Evolutionary conservation across 2,113 vertebrate genomes (phyloP).

Genomic region (Eulacestoma nigropectus): DNA sequence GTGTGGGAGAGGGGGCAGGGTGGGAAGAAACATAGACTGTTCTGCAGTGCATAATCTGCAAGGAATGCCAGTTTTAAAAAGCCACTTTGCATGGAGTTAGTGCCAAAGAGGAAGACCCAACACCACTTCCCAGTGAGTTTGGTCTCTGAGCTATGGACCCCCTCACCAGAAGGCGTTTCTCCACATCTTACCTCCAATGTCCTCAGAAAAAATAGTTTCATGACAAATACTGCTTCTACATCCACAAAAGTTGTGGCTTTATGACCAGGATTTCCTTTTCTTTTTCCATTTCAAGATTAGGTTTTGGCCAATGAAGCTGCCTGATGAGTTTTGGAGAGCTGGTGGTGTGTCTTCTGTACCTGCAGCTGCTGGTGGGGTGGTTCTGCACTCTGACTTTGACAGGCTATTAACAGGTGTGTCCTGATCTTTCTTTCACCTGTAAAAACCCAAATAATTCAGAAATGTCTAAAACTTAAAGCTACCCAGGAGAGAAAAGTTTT

Average conservation of each 20-base stretch:
- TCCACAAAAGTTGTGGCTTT: accelerated
- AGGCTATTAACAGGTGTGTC: background rate
- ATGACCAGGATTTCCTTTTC: background rate
- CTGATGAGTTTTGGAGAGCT: background rate
- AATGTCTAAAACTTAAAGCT: background rate
- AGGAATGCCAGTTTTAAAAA: background rate
- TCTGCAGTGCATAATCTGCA: background rate
- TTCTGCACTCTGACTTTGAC: background rate
- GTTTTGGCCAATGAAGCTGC: background rate
- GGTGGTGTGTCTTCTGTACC: background rate
- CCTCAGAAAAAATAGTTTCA: background rate
- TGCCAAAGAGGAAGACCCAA: background rate
- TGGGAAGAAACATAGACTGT: background rate
- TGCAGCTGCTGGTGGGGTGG: accelerated
- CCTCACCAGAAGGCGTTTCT: background rate
- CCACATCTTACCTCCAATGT: accelerated
- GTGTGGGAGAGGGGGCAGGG: background rate
- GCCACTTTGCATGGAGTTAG: background rate
- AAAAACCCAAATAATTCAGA: background rate
- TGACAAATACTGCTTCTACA: background rate
- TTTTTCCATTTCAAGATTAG: background rate
- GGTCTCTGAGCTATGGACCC: background rate
- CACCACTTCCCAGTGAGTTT: accelerated
- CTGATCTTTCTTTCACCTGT: background rate
- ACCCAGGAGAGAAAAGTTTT: background rate